Percentiles rank a stretch among this genome's conserved stretches.
Conservation (phyloP, 2,113 vertebrate species). For the Phalacrocorax pelagicus region DNA sequence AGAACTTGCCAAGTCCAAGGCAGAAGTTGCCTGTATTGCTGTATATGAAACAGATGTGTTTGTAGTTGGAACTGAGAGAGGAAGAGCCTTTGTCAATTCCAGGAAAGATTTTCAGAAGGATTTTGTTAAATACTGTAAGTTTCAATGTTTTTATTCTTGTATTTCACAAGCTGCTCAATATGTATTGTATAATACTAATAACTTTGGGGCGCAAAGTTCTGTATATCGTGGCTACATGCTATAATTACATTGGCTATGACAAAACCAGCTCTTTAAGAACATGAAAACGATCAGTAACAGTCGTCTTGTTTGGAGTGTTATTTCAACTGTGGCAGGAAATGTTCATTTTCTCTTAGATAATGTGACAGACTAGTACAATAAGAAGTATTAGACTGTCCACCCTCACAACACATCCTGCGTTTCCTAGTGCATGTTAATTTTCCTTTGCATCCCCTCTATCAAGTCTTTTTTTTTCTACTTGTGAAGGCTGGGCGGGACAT, state of each 20-base stretch:
- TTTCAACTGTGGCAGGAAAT: background rate
- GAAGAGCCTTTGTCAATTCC: slow-evolving; percentile 77
- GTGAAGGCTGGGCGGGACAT: background rate
- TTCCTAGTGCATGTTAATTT: background rate
- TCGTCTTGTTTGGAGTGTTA: background rate
- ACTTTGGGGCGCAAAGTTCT: background rate
- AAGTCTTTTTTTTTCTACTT: background rate
- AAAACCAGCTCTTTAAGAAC: background rate
- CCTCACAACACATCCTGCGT: background rate
- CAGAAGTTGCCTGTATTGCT: slow-evolving; percentile 81
- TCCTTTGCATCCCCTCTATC: background rate
- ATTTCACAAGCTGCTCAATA: background rate
- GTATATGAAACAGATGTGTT: slow-evolving; percentile 80
- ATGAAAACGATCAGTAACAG: background rate
- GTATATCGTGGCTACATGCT: background rate
- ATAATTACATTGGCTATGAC: background rate
- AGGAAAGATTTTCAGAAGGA: slow-evolving; percentile 82
- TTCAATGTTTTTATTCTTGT: background rate
- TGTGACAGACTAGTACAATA: background rate
- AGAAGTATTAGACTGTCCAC: background rate
- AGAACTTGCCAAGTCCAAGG: slow-evolving; percentile 81
- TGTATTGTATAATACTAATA: background rate
- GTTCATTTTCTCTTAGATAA: background rate
- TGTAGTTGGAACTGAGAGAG: slow-evolving; percentile 79
- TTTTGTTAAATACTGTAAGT: slow-evolving; percentile 84